phyloP scores from a whole-genome alignment of 2,888 invertebrate species.

The Hydrotaea diabolus region DNA sequence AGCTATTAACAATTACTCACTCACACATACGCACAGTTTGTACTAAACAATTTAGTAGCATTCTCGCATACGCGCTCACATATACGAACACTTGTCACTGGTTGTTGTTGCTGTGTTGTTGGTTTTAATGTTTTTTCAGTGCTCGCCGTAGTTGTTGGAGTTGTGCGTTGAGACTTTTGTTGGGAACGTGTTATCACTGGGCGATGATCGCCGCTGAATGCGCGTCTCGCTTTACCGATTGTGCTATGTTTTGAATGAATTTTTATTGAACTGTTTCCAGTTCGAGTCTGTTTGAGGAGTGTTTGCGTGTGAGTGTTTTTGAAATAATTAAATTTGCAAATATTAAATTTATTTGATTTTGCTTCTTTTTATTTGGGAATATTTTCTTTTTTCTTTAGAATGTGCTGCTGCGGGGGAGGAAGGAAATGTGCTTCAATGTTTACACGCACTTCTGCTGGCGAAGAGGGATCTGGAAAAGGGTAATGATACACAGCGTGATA shows the following conservation, averaged over 20 bases:
- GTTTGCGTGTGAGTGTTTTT: background rate
- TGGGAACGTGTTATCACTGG: background rate
- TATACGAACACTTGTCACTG: background rate
- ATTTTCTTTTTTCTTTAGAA: conserved; percentile 1
- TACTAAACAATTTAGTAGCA: conserved; percentile 8
- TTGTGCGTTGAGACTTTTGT: background rate
- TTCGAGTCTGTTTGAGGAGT: background rate
- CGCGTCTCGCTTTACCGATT: background rate
- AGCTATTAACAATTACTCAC: conserved; percentile 32
- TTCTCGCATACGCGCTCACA: background rate
- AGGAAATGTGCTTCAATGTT: conserved; percentile 21
- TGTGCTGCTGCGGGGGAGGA: conserved; percentile 10
- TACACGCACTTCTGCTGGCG: conserved; percentile 51
- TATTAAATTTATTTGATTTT: background rate
- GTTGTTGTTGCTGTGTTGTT: background rate
- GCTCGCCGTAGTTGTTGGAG: background rate
- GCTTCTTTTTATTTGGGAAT: background rate
- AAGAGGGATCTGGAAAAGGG: background rate
- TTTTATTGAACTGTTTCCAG: background rate
- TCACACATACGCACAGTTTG: background rate
- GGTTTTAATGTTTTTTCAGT: background rate
- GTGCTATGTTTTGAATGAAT: background rate
- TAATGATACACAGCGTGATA: background rate
- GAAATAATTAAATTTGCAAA: conserved; percentile 15
- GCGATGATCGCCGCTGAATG: background rate